Percentiles rank a stretch among this genome's conserved stretches.
These are phyloP conservation scores for Pachypanchax playfairii DNA, from an alignment of 2,113 vertebrate species.

Conservation along the genomic window DNA sequence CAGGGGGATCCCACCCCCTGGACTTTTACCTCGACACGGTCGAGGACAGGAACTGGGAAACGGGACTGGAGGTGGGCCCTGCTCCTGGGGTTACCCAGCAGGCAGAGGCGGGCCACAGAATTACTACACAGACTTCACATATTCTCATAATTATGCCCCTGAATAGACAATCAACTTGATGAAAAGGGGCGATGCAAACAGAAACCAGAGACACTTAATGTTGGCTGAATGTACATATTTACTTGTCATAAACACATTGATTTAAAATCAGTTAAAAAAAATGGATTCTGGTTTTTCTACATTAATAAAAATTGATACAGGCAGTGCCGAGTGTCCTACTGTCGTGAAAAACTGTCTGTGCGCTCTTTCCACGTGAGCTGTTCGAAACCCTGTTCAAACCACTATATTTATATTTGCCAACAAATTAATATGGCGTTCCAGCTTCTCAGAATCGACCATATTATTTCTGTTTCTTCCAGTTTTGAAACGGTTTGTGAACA, in stretches of 20 bases:
- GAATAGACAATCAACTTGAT: constrained; percentile 72
- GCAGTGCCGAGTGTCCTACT: constrained; percentile 73
- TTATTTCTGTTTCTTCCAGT: constrained; percentile 69
- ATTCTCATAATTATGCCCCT: constrained; percentile 73
- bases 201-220: constrained; percentile 67
- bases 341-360: constrained; percentile 71
- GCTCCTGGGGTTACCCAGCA: constrained; percentile 74
- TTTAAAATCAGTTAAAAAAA: constrained; percentile 58
- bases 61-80: constrained; percentile 61
- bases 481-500: constrained; percentile 78
- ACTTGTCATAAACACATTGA: constrained; percentile 73
- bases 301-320: constrained; percentile 74
- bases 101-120: constrained; percentile 68
- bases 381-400: constrained; percentile 81
- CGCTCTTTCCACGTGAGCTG: constrained; percentile 74
- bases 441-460: constrained; percentile 66
- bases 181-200: constrained; percentile 43
- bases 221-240: constrained; percentile 82
- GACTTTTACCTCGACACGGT: constrained; percentile 72
- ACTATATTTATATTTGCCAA: constrained; percentile 87
- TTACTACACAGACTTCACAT: constrained; percentile 79
- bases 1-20: constrained; percentile 67
- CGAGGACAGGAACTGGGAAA: constrained; percentile 68
- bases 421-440: constrained; percentile 80
- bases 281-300: constrained; percentile 77